Evolutionary conservation across 2,888 invertebrate species (phyloP).

Genomic region (Nomada lathburiana): DNA sequence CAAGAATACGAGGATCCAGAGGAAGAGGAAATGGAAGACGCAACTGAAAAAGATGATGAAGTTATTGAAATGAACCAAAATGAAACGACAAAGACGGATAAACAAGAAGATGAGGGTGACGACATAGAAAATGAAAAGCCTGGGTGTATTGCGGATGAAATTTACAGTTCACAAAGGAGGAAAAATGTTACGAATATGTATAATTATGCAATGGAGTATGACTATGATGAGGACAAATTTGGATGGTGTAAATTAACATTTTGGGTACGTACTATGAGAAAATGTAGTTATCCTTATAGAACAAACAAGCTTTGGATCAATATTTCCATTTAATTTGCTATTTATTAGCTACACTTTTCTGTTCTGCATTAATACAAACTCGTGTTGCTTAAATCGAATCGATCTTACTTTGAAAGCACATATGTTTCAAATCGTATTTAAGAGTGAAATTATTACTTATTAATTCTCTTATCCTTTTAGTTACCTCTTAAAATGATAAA

Average conservation of each 20-base stretch:
- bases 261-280: constrained; percentile 85
- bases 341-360: background rate
- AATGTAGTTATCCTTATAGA: background rate
- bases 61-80: constrained; percentile 85
- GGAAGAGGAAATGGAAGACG: constrained; percentile 84
- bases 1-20: constrained; percentile 86
- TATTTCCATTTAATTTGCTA: background rate
- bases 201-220: constrained; percentile 87
- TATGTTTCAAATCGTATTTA: background rate
- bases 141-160: constrained; percentile 59
- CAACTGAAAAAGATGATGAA: constrained; percentile 79
- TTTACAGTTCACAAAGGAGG: constrained; percentile 69
- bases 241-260: constrained; percentile 95
- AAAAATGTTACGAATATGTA: constrained; percentile 84
- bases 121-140: constrained; percentile 71
- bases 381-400: no score
- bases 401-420: no score
- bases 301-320: background rate
- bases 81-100: constrained; percentile 78
- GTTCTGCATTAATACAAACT: background rate
- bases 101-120: constrained; percentile 79
- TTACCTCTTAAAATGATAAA: constrained; percentile 87
- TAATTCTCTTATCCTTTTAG: constrained; percentile 77
- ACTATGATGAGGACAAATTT: constrained; percentile 90
- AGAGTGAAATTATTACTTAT: background rate